Evolutionary conservation across 2,888 invertebrate genomes (phyloP), one percentile per base, ranked within the genome.

Genomic region (Panorpa germanica): DNA sequence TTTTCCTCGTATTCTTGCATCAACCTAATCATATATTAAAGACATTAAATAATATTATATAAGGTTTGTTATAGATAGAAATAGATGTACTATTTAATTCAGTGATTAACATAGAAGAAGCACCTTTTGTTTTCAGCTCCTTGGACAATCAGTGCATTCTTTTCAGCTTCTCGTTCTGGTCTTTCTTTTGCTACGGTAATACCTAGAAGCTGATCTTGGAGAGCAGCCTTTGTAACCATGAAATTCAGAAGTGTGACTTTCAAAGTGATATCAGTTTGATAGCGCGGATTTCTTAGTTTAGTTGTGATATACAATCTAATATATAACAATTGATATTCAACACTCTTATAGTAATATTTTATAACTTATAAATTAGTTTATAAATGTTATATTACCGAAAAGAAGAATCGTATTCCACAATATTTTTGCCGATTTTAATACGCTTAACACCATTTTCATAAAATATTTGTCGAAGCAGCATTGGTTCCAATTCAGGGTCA

Each of bases 161-260:
- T 88, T 42, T 90, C 86, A 21, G 83, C 74, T 49, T 91, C 90
- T 43, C 91, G 56, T 48, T 91, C 90, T 0, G 91, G 90, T 31
- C 88, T 55, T 51, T 93, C 91, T 37, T 82, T 72, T 0, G 90
- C 88, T 2, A 91, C 90, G 0, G 88, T 86, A 22, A 90, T 77
- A 7, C 85, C 80, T 33, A 93, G 52, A 26, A 93, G 52, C 49
- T 93, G 91, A 47, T 88, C 90, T 55, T 85, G 73, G 16, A 93
- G 56, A 2, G 91, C 93, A 31, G 73, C 76, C 23, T 70, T 68
- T 4, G 90, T 91, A 41, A 93, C 74, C 78, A 86, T 82, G 47
- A 93, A 93, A 57, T 91, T 91, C 3, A 93, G 64, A 13, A 93
- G 49, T 2, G 88, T 83, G 5, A 82, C 78, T 50, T 91, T 86